Percentiles rank a stretch among this genome's conserved stretches.
Conservation (phyloP, 2,888 invertebrate species). For the Micropterix aruncella region DNA sequence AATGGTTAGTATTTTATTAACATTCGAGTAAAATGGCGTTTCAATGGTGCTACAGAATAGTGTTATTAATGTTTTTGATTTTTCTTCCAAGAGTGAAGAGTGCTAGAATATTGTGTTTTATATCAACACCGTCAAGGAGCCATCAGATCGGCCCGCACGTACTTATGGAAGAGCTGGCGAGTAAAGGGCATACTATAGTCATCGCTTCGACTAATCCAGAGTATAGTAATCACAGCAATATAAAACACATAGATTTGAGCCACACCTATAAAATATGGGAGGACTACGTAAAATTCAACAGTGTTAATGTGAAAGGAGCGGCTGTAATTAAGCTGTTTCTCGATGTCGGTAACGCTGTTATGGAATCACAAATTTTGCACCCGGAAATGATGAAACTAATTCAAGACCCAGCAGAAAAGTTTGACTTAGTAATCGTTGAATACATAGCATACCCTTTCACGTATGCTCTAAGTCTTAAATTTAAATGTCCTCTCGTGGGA, state of each 20-base stretch:
- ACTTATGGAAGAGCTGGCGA: constrained; percentile 3
- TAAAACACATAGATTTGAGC: constrained; percentile 5
- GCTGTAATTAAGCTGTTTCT: not conserved
- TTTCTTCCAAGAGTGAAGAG: not conserved
- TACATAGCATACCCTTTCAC: not conserved
- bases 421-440: constrained; percentile 3
- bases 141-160: constrained; percentile 5
- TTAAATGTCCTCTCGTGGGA: not conserved
- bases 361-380: not conserved
- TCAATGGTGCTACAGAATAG: no score
- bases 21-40: no score
- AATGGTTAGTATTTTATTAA: no score
- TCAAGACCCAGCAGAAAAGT: constrained; percentile 3
- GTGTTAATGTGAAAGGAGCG: no score
- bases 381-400: constrained; percentile 3
- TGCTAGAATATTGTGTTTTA: constrained; percentile 6
- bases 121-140: constrained; percentile 3
- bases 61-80: no score
- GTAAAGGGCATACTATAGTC: constrained; percentile 5
- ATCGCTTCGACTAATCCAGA: constrained; percentile 4
- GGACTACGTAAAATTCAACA: constrained; percentile 2
- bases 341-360: not conserved
- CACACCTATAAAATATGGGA: constrained; percentile 1
- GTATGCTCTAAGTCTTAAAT: not conserved
- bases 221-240: constrained; percentile 1